These are phyloP conservation scores for Maniola jurtina DNA, from an alignment of 1,140 invertebrate genomes.

Conservation along the genomic window DNA sequence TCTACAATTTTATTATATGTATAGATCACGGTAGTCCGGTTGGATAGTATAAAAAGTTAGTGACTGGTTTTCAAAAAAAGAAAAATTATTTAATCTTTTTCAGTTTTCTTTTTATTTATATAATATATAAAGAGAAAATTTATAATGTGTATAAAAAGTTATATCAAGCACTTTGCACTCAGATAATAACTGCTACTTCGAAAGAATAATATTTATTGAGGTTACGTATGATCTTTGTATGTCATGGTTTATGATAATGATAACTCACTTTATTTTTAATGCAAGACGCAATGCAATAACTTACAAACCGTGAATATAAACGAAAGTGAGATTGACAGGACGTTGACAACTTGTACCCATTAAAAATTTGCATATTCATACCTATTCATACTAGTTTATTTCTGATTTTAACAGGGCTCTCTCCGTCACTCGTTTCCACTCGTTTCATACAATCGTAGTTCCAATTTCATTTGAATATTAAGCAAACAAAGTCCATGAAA, in stretches of 20 bases:
- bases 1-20: no score
- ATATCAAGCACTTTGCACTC: slow-evolving; percentile 4
- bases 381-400: no score
- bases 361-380: slow-evolving; percentile 15
- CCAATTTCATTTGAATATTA: no score
- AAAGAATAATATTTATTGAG: slow-evolving; percentile 25
- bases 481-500: no score
- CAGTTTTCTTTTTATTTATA: no score
- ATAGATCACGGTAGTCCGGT: no score
- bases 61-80: no score
- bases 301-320: slow-evolving; percentile 1
- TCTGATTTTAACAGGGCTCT: no score
- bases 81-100: no score
- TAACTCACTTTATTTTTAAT: slow-evolving; percentile 21
- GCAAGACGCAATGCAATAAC: slow-evolving; percentile 13
- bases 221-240: slow-evolving; percentile 22
- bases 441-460: no score
- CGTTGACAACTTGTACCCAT: slow-evolving; percentile 17
- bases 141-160: background rate
- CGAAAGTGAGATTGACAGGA: slow-evolving; percentile 21
- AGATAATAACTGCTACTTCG: slow-evolving; percentile 21
- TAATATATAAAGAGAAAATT: no score
- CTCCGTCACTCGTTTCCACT: no score
- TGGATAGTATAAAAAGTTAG: background rate
- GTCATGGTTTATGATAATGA: slow-evolving; percentile 25